Evolutionary conservation across 2,797 vertebrate species (phyloP).

Genomic region (Phoeniculus purpureus): DNA sequence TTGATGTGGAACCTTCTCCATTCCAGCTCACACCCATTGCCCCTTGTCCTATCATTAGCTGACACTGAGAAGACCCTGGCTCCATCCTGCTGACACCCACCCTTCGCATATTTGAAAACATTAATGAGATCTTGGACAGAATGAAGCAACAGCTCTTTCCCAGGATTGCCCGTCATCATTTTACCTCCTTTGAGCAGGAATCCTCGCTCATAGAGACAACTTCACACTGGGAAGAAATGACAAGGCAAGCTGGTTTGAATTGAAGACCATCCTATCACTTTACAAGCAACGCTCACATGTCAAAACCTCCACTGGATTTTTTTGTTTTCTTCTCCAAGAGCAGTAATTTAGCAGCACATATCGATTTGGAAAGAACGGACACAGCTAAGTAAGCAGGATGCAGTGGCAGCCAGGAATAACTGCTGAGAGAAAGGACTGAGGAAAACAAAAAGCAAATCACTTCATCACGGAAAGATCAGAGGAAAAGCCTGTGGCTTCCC

Average conservation of each 20-base stretch:
- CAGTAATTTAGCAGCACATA: neutral
- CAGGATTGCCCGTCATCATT: too few relatives aligned
- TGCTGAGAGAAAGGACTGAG: neutral
- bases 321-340: neutral
- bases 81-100: too few relatives aligned
- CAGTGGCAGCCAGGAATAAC: neutral
- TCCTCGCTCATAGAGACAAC: too few relatives aligned
- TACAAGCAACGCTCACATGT: neutral
- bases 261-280: neutral
- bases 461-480: slow-evolving; percentile 20
- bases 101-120: too few relatives aligned
- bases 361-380: slow-evolving; percentile 20
- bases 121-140: too few relatives aligned
- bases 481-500: neutral
- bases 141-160: too few relatives aligned
- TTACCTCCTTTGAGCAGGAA: too few relatives aligned
- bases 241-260: neutral
- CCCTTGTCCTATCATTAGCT: too few relatives aligned
- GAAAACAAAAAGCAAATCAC: neutral
- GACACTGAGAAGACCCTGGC: too few relatives aligned
- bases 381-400: slow-evolving; percentile 2
- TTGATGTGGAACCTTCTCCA: too few relatives aligned
- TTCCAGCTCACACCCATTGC: too few relatives aligned
- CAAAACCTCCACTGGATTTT: neutral
- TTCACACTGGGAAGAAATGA: neutral